Conservation (phyloP, 2,888 invertebrate genomes). For the Coelinius sp. region DNA sequence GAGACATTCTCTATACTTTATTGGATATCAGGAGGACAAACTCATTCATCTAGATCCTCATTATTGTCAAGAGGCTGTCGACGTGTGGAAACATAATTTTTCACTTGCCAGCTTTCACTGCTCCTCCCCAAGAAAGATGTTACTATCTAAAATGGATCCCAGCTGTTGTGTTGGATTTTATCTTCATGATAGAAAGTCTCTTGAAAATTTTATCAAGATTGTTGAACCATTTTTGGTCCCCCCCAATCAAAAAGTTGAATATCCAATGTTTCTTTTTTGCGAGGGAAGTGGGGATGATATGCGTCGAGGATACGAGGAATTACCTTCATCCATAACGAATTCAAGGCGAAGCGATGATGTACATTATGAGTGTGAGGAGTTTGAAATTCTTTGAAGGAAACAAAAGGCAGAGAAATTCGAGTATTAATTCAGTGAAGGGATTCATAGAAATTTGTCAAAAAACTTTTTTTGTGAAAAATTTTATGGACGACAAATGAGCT, state of each 20-base stretch:
- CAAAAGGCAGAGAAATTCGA: no score
- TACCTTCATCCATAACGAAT: conserved; percentile 52
- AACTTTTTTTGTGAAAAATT: no score
- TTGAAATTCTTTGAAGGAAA: conserved; percentile 58
- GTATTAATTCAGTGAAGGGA: no score
- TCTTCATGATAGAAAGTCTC: conserved; percentile 82
- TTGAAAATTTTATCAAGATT: conserved; percentile 81
- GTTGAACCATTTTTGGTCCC: conserved; percentile 77
- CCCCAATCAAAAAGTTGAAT: conserved; percentile 75
- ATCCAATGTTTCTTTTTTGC: conserved; percentile 88
- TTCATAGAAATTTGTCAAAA: no score
- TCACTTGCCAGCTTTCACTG: conserved; percentile 87
- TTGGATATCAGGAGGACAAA: conserved; percentile 94
- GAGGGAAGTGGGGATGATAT: conserved; percentile 79
- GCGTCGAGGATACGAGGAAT: conserved; percentile 55
- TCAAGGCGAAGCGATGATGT: conserved; percentile 59
- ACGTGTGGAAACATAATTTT: conserved; percentile 86
- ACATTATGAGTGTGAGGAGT: conserved; percentile 65
- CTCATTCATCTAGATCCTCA: conserved; percentile 95
- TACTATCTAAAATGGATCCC: conserved; percentile 90
- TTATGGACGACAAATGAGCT: no score
- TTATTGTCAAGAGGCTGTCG: conserved; percentile 92
- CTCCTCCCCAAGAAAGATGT: conserved; percentile 87
- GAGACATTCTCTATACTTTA: conserved; percentile 93
- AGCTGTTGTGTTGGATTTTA: conserved; percentile 94